Percentiles rank a stretch among this genome's conserved stretches.
Evolutionary conservation across 2,888 invertebrate species (phyloP).

Genomic region (Crocallis elinguaria): DNA sequence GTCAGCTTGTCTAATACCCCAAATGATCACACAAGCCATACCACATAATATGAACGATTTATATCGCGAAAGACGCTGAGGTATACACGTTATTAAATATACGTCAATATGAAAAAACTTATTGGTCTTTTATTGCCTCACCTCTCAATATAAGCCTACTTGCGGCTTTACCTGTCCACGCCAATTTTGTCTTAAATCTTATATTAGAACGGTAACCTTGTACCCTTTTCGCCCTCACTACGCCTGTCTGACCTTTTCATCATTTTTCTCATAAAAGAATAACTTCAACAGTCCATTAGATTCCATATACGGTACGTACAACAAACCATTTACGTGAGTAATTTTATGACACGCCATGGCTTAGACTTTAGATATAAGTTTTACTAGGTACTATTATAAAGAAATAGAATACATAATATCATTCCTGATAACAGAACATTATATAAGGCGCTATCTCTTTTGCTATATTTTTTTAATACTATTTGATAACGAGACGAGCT

Average conservation of each 20-base stretch:
- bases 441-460: too few species aligned
- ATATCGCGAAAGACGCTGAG: slow-evolving; percentile 7
- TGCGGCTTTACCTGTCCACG: slow-evolving; percentile 25
- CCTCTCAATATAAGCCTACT: slow-evolving; percentile 24
- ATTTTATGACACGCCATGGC: too few species aligned
- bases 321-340: slow-evolving; percentile 8
- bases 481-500: too few species aligned
- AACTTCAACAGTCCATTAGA: slow-evolving; percentile 21
- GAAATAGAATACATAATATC: too few species aligned
- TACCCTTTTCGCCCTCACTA: slow-evolving; percentile 16
- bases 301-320: slow-evolving; percentile 13
- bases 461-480: too few species aligned
- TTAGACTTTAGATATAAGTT: too few species aligned
- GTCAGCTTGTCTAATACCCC: slow-evolving; percentile 10
- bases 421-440: too few species aligned
- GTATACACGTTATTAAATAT: slow-evolving; percentile 25
- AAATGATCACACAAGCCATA: slow-evolving; percentile 2
- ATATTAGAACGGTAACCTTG: slow-evolving; percentile 28
- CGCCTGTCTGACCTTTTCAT: slow-evolving; percentile 27
- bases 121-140: slow-evolving; percentile 33
- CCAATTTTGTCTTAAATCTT: slow-evolving; percentile 31
- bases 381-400: too few species aligned
- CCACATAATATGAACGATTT: slow-evolving; percentile 20
- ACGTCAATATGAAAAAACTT: slow-evolving; percentile 31
- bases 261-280: slow-evolving; percentile 27